Base-by-base conservation (phyloP, 2,888 invertebrate species). In the Pocota personata region DNA sequence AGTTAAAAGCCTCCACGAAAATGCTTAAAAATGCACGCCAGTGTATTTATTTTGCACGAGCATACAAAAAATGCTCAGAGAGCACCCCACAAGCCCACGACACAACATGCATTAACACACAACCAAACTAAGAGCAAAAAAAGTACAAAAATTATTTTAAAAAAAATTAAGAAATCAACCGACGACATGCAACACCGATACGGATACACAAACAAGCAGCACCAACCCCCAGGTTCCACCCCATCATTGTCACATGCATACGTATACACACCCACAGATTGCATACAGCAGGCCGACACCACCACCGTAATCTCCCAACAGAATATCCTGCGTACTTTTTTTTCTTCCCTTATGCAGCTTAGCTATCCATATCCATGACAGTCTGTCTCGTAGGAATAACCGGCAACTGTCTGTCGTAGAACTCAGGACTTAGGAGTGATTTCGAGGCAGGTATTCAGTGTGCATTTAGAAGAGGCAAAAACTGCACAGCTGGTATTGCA, bases 1-100 rank as follows among this genome's bases (percentile, higher is more conserved):
- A 82, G 75, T 82, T 86, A 86, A 88, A 87, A 84, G 79, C 87
- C 83, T 77, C 76, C 86, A 40, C 66, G 55, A 66, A 77, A 80
- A 82, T 82, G 77, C 82, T 77, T 77, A 55, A 82, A 86, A 86
- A 86, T 80, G 82, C 82, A 86, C 82, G 82, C 57, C 71, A 67
- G 72, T 77, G 80, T 86, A 82, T 82, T 86, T 86, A 77, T 76
- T 77, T 67, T 76, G 43, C 75, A 57, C 75, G 64, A 71, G 50
- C 66, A 66, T 71, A 43, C 66, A 46, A 52, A 10, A 30, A 32
- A 27, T 21, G 40, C 35, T 50, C 50, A 32, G 27, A 60, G 60
- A 67, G 75, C 14, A 37, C 55, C 73, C 72, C 77, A 77, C 72
- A 77, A 72, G 55, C 69, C 71, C 21, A 66, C 69, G 62, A 57